Base-by-base conservation (phyloP, 2,797 vertebrate genomes). In the Sebastolobus alascanus region DNA sequence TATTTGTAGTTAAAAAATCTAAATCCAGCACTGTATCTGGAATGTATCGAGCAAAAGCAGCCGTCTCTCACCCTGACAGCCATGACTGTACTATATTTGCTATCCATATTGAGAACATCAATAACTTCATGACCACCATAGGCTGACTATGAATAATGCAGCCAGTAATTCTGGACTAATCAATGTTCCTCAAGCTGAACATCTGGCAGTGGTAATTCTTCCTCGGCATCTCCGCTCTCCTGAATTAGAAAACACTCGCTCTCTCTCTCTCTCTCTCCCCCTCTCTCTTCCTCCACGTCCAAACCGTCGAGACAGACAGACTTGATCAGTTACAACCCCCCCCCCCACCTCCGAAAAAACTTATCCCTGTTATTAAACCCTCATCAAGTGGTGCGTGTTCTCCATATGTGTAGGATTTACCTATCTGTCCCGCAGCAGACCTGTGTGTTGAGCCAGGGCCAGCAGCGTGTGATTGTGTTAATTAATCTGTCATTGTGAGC, bases 401-500 rank as follows among this genome's bases (percentile, higher is more conserved):
- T 90, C 94, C 93, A 94, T 97, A 97, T 97, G 97, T 96, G 96
- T 95, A 96, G 97, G 97, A 98, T 98, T 98, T 98, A 99, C 97
- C 97, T 98, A 98, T 98, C 97, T 98, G 95, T 96, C 97, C 97
- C 90, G 92, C 96, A 96, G 96, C 97, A 99, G 97, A 97, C 97
- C 97, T 96, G 96, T 95, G 96, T 96, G 96, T 97, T 99, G 98
- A 98, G 97, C 96, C 95, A 94, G 93, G 97, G 98, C 97, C 97
- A 99, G 96, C 95, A 96, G 96, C 95, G 95, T 97, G 97, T 96
- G 97, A 98, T 97, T 98, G 97, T 98, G 97, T 98, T 98, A 98
- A 98, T 98, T 98, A 98, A 99, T 98, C 98, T 98, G 97, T 97
- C 97, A 97, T 98, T 98, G 97, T 98, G 96, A 97, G 96, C 96